Conservation (phyloP, 2,888 invertebrate species). For the Volucella inflata region DNA sequence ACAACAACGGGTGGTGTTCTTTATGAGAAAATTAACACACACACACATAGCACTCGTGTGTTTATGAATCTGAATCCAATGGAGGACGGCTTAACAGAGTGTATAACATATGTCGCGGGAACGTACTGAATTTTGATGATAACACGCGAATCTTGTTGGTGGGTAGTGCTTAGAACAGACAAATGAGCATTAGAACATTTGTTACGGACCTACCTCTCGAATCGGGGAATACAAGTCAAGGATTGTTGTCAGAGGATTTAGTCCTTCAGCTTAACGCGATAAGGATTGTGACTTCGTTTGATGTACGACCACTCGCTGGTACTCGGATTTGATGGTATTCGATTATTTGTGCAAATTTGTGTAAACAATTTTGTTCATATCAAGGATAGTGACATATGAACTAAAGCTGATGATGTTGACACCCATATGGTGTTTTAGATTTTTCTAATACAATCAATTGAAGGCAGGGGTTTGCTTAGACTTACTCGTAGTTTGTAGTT, state of each 20-base stretch:
- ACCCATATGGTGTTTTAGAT: slow-evolving; percentile 33
- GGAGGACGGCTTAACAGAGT: slow-evolving; percentile 53
- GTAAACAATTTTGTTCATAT: slow-evolving; percentile 22
- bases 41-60: background rate
- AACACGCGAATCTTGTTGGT: slow-evolving; percentile 18
- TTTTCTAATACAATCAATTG: background rate
- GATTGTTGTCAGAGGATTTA: slow-evolving; percentile 59
- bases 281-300: slow-evolving; percentile 41
- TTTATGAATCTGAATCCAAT: slow-evolving; percentile 5
- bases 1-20: too few species aligned
- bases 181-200: background rate
- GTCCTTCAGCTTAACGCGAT: slow-evolving; percentile 42
- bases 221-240: slow-evolving; percentile 26
- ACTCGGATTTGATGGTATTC: too few species aligned
- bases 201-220: slow-evolving; percentile 1
- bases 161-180: background rate
- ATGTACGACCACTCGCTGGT: too few species aligned
- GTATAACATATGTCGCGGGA: slow-evolving; percentile 68
- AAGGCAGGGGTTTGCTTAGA: too few species aligned
- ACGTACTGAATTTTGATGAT: slow-evolving; percentile 57
- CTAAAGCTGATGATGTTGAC: slow-evolving; percentile 31
- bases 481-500: too few species aligned
- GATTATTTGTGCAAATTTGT: slow-evolving; percentile 23
- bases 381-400: slow-evolving; percentile 49
- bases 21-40: too few species aligned